phyloP scores from a whole-genome alignment of 2,888 invertebrate species.

The Hydroisotoma schaefferi region DNA sequence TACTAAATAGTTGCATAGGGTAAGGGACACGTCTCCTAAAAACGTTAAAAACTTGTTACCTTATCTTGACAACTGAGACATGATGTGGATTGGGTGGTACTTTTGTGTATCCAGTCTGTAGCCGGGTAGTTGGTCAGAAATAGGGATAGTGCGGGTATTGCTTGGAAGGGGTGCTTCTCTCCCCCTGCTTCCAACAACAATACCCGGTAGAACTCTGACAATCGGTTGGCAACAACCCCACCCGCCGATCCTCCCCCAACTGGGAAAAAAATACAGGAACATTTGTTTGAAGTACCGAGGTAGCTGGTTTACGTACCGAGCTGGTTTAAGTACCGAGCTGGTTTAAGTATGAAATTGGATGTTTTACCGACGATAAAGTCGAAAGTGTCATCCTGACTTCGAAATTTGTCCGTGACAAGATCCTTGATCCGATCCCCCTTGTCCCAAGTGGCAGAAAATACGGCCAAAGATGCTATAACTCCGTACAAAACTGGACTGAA shows the following conservation, averaged over 20 bases:
- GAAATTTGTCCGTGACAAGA: slow-evolving; percentile 29
- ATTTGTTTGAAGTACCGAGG: not conserved
- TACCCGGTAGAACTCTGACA: slow-evolving; percentile 20
- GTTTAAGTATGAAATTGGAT: not conserved
- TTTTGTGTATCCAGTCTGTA: slow-evolving; percentile 28
- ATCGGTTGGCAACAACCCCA: slow-evolving; percentile 26
- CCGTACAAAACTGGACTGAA: slow-evolving; percentile 37
- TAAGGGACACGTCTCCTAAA: too few species aligned
- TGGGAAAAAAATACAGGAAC: slow-evolving; percentile 8
- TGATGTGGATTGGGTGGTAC: slow-evolving; percentile 23
- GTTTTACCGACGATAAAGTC: slow-evolving; percentile 38
- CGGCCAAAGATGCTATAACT: slow-evolving; percentile 34
- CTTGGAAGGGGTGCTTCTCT: slow-evolving; percentile 23
- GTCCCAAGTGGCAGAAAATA: slow-evolving; percentile 36
- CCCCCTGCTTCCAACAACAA: slow-evolving; percentile 30
- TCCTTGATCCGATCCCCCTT: slow-evolving; percentile 34
- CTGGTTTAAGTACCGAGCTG: not conserved
- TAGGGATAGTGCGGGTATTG: slow-evolving; percentile 22
- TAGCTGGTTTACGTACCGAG: not conserved
- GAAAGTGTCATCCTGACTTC: slow-evolving; percentile 34
- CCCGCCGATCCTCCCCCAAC: slow-evolving; percentile 33
- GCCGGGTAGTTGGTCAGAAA: slow-evolving; percentile 29
- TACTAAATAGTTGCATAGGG: not conserved
- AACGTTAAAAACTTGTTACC: slow-evolving; percentile 8
- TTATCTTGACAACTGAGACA: slow-evolving; percentile 28